Evolutionary conservation across 2,888 invertebrate species (phyloP), one percentile per base, ranked within the genome.

Genomic region (Anoncus sp.): DNA sequence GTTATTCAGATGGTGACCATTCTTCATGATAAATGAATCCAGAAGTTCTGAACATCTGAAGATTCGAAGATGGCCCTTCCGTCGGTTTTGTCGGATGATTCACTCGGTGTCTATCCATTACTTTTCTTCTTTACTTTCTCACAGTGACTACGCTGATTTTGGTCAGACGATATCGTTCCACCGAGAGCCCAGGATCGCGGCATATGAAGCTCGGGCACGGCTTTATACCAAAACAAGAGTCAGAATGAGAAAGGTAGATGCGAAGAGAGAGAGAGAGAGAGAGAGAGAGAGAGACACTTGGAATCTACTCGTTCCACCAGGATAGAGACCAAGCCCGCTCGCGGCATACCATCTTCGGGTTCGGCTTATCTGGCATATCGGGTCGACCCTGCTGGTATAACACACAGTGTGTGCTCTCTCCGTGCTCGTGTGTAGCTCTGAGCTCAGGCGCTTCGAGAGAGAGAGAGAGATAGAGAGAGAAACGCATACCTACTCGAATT

Each of bases 281-380:
- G n/a, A n/a, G n/a, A n/a, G n/a, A n/a, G n/a, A n/a, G 38, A 62
- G 67, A n/a, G 51, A 62, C 16, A 43, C 24, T 40, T 35, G 53
- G 77, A 70, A 66, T 79, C 74, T 60, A 55, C 60, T 69, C 47
- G 5, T 45, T 55, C 67, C 20, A 35, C 47, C 43, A 27, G 59
- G 65, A 63, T 59, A 43, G 74, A 75, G 70, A 45, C 18, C 45
- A 12, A 55, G 73, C 51, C 62, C 63, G 74, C 70, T 47, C 75
- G 75, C 87, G 84, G 84, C 88, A 87, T 89, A 88, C 87, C 88
- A 87, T 87, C 86, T 86, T 89, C 84, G 86, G 86, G 84, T 86
- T 86, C 80, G 85, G 74, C 78, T 79, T 75, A 79, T 79, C 75
- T 62, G 71, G 62, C 75, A 31, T 78, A 78, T 78, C 78, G 78